Percentiles rank a stretch among this genome's conserved stretches.
phyloP scores from a whole-genome alignment of 1,140 invertebrate species.

The Adoxophyes honmai region DNA sequence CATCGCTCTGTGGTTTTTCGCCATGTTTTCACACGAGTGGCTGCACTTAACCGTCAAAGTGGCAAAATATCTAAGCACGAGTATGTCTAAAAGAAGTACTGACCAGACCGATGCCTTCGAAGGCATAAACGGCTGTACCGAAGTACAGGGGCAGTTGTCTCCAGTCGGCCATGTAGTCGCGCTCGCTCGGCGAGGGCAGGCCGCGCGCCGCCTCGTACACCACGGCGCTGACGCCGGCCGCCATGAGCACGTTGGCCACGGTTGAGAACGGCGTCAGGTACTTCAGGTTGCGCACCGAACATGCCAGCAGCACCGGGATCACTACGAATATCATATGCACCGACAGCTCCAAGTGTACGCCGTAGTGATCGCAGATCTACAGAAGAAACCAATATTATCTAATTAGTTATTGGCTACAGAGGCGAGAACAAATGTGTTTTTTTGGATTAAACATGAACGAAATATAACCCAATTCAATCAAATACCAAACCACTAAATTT shows the following conservation, averaged over 20 bases:
- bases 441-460: too few relatives aligned
- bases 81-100: constrained; percentile 31
- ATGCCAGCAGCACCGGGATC: constrained; percentile 84
- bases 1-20: too few relatives aligned
- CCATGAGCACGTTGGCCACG: constrained; percentile 85
- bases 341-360: constrained; percentile 78
- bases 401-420: too few relatives aligned
- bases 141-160: constrained; percentile 84
- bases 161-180: constrained; percentile 78
- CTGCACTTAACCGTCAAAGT: too few relatives aligned
- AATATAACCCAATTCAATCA: too few relatives aligned
- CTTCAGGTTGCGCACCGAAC: constrained; percentile 87
- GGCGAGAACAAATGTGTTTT: too few relatives aligned
- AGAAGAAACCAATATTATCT: constrained; percentile 24
- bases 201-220: constrained; percentile 84
- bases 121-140: constrained; percentile 87
- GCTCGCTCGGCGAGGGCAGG: constrained; percentile 78
- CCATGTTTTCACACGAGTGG: too few relatives aligned
- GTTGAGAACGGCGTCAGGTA: constrained; percentile 85
- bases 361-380: constrained; percentile 82
- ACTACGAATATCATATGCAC: constrained; percentile 85
- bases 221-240: constrained; percentile 81
- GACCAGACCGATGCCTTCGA: constrained; percentile 89
- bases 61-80: too few relatives aligned
- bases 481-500: too few relatives aligned